Evolutionary conservation across 2,888 invertebrate genomes (phyloP).

Genomic region (Rotaria magnacalcarata): DNA sequence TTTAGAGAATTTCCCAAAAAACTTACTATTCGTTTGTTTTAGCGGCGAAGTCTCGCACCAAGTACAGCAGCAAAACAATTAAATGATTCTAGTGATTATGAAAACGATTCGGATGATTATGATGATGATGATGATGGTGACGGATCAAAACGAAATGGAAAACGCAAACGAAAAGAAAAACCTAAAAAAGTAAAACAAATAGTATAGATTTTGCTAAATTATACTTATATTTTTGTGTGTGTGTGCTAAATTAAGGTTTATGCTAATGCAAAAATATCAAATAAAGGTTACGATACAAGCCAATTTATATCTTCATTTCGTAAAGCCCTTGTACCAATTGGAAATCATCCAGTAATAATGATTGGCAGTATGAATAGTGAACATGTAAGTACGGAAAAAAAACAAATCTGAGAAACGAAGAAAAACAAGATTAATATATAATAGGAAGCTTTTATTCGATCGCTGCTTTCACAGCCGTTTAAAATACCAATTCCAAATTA

Average conservation of each 20-base stretch:
- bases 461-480: conserved; percentile 39
- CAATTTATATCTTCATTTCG: conserved; percentile 43
- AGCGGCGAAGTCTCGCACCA: conserved; percentile 33
- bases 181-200: background rate
- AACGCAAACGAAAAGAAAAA: conserved; percentile 31
- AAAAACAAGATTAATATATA: background rate
- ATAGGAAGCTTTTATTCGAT: conserved; percentile 42
- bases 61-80: background rate
- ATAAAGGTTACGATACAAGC: conserved; percentile 43
- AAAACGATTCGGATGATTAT: background rate
- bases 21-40: background rate
- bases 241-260: background rate
- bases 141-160: background rate
- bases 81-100: background rate
- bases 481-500: conserved; percentile 46
- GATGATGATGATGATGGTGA: conserved; percentile 22
- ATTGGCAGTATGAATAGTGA: background rate
- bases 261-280: conserved; percentile 39
- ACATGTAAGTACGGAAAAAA: background rate
- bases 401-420: no score
- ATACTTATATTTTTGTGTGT: background rate
- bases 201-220: background rate
- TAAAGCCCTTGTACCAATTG: conserved; percentile 39
- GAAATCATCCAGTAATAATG: background rate
- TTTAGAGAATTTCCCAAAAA: background rate